Conservation (phyloP, 2,888 invertebrate species). For the Drosophila colorata region DNA sequence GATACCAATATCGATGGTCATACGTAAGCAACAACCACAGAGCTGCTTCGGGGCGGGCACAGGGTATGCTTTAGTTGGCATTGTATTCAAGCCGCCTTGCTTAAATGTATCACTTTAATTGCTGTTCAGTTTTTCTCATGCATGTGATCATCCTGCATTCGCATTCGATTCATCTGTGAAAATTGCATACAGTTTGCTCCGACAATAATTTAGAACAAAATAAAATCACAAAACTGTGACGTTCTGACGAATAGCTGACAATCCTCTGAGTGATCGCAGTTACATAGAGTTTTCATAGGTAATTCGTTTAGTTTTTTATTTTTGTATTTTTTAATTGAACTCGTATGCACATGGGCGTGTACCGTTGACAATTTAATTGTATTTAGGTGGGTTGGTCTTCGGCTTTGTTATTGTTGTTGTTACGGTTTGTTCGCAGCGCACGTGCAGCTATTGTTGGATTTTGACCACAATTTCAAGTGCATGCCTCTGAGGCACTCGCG, state of each 20-base stretch:
- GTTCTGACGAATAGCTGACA: constrained; percentile 12
- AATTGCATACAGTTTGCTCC: constrained; percentile 31
- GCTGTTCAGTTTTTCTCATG: constrained; percentile 55
- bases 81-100: constrained; percentile 19
- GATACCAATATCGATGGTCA: constrained; percentile 26
- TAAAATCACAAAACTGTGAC: constrained; percentile 1
- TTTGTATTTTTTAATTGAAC: constrained; percentile 32
- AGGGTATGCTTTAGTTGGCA: constrained; percentile 34
- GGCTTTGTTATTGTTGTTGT: constrained; percentile 8
- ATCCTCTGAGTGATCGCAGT: constrained; percentile 33
- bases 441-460: constrained; percentile 45
- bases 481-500: constrained; percentile 8
- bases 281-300: constrained; percentile 27
- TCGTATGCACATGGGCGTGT: constrained; percentile 63
- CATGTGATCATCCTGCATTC: constrained; percentile 51
- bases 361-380: constrained; percentile 45
- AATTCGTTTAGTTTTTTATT: constrained; percentile 18
- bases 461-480: constrained; percentile 34
- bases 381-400: constrained; percentile 34
- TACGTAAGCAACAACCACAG: constrained; percentile 50
- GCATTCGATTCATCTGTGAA: constrained; percentile 51
- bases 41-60: background rate
- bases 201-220: constrained; percentile 5
- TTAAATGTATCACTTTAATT: constrained; percentile 30
- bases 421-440: constrained; percentile 24